phyloP scores from a whole-genome alignment of 2,888 invertebrate genomes.

The Nomada flava region DNA sequence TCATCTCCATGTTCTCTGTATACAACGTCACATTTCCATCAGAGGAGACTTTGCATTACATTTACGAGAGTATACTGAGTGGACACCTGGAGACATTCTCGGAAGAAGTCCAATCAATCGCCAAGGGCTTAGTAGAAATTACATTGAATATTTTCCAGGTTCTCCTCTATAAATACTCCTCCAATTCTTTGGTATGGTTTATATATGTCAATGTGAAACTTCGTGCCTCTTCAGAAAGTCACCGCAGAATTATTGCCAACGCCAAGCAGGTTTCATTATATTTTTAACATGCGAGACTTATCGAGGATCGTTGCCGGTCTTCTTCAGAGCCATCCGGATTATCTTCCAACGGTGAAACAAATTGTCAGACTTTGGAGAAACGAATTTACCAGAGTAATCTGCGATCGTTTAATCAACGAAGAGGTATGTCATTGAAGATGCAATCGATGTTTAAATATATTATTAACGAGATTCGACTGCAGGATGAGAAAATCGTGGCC shows the following conservation, averaged over 20 bases:
- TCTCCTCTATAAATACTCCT: background rate
- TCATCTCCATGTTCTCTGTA: constrained; percentile 95
- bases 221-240: constrained; percentile 85
- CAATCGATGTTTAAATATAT: background rate
- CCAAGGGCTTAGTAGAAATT: constrained; percentile 89
- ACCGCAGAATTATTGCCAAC: constrained; percentile 94
- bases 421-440: constrained; percentile 82
- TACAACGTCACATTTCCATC: constrained; percentile 95
- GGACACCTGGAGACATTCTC: constrained; percentile 92
- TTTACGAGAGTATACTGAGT: constrained; percentile 92
- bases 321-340: constrained; percentile 90
- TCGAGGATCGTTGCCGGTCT: constrained; percentile 94
- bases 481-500: constrained; percentile 89
- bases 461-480: constrained; percentile 14
- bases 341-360: constrained; percentile 88
- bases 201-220: background rate
- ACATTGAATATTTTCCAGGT: constrained; percentile 93
- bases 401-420: constrained; percentile 92
- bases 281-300: constrained; percentile 96
- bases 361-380: constrained; percentile 96
- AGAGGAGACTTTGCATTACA: constrained; percentile 90
- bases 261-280: constrained; percentile 97
- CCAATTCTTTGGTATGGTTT: background rate
- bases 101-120: constrained; percentile 88
- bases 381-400: constrained; percentile 94